Percentiles rank a stretch among this genome's conserved stretches.
Conservation (phyloP, 2,888 invertebrate genomes). For the Branchipolynoe longqiensis region DNA sequence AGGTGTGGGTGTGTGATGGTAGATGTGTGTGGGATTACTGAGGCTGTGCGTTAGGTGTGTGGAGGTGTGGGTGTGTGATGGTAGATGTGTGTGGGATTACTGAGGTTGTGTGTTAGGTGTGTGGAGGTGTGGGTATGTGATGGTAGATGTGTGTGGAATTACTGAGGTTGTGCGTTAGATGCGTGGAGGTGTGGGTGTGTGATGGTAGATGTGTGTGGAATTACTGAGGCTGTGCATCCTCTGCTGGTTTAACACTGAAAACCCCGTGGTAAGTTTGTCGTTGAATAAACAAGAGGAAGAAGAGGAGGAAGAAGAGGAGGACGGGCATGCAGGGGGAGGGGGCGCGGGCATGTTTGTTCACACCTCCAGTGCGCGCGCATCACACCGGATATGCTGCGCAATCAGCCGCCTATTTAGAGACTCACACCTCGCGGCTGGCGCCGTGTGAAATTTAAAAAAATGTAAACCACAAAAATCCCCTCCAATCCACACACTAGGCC, state of each 20-base stretch:
- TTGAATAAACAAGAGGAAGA: constrained; percentile 4
- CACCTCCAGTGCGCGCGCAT: not conserved
- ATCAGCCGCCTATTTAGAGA: constrained; percentile 34
- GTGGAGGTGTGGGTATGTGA: not conserved
- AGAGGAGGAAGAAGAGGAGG: too few relatives aligned
- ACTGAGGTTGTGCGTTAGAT: not conserved
- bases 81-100: not conserved
- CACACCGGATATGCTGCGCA: constrained; percentile 31
- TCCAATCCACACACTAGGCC: too few relatives aligned
- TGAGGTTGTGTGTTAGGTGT: not conserved
- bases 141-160: not conserved
- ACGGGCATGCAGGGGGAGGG: too few relatives aligned
- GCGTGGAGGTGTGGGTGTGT: not conserved
- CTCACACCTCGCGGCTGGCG: constrained; percentile 55
- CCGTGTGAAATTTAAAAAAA: too few relatives aligned
- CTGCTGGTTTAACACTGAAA: not conserved
- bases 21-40: not conserved
- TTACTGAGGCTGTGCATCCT: not conserved
- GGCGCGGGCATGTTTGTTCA: not conserved
- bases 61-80: not conserved
- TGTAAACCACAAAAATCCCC: too few relatives aligned
- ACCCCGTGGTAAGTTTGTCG: constrained; percentile 19
- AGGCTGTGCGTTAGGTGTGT: not conserved
- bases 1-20: too few relatives aligned
- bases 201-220: not conserved